Base-by-base conservation (phyloP, 1,140 invertebrate genomes). In the Lamellibrachia luymesi region DNA sequence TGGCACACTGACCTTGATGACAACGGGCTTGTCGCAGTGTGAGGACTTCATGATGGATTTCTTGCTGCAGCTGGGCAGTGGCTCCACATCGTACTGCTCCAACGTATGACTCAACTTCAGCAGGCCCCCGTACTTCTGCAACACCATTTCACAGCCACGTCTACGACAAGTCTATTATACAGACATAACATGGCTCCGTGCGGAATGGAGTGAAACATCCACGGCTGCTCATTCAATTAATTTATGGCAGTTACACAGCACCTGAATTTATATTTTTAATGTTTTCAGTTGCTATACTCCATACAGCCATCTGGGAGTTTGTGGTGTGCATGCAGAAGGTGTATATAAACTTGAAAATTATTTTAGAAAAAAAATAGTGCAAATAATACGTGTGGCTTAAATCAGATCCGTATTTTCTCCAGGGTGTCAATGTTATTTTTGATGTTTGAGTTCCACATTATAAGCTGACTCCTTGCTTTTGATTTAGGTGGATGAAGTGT, bases 51-150 rank as follows among this genome's bases (percentile, higher is more conserved):
- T 80, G 64, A 90, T 90, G 49, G 93, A 95, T 89, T 94, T 92
- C 17, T 94, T 94, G 90, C 91, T 94, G 25, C 90, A 93, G 27
- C 90, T 90, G 2, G 92, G 92, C 27, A 93, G 92, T 2, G 93
- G 90, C 49, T 94, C 94, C 91, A 95, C 25, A n/a, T 93, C 93
- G 89, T 93, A 95, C 90, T 95, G 94, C 50, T 95, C 94, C 6
- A 94, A 90, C 10, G 94, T 94, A 93, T 94, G 92, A 6, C 94
- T 94, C 22, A 91, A 27, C 51, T 94, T 94, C 27, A 95, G 94
- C 64, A 95, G 92, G 1, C 95, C 95, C 90, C 94, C 94, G 93
- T 95, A 95, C 13, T 91, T 93, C 95, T 95, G 89, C 2, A 93
- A 17, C 64, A 22, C 38, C 38, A 38, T 17, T 10, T 80, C 64